Evolutionary conservation across 1,140 invertebrate species (phyloP).

Genomic region (Tenebrio molitor): DNA sequence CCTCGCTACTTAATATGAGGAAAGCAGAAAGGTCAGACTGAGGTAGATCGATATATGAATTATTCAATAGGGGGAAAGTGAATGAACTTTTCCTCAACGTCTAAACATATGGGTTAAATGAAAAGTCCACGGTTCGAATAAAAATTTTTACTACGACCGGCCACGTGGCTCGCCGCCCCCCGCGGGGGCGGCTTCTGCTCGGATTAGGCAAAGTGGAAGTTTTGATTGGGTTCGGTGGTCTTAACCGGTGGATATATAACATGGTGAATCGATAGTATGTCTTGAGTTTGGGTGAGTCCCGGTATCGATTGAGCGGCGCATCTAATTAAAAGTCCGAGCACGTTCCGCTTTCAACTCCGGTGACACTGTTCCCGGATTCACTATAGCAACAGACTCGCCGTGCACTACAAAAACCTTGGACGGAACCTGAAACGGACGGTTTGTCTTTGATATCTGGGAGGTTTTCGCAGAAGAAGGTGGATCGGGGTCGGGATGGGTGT

Average conservation of each 20-base stretch:
- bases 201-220: slow-evolving; percentile 34
- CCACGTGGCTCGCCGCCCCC: not conserved
- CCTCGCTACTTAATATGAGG: slow-evolving; percentile 65
- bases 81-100: slow-evolving; percentile 65
- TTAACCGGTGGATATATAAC: slow-evolving; percentile 46
- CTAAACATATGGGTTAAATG: slow-evolving; percentile 64
- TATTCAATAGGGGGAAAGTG: slow-evolving; percentile 67
- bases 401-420: slow-evolving; percentile 42
- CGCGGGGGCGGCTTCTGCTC: not conserved
- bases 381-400: slow-evolving; percentile 48
- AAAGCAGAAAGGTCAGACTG: slow-evolving; percentile 66
- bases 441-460: no score
- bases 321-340: slow-evolving; percentile 65
- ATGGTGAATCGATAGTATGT: slow-evolving; percentile 45
- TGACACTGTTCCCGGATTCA: slow-evolving; percentile 63
- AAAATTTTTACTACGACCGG: slow-evolving; percentile 6
- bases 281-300: slow-evolving; percentile 51
- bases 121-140: slow-evolving; percentile 52
- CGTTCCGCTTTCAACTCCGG: slow-evolving; percentile 63
- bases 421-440: slow-evolving; percentile 18
- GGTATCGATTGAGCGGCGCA: slow-evolving; percentile 63
- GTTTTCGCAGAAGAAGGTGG: no score
- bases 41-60: slow-evolving; percentile 66
- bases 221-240: slow-evolving; percentile 30
- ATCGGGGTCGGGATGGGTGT: no score